These are phyloP conservation scores for Drosophila macrospina DNA, from an alignment of 2,888 invertebrate genomes.

Conservation along the genomic window DNA sequence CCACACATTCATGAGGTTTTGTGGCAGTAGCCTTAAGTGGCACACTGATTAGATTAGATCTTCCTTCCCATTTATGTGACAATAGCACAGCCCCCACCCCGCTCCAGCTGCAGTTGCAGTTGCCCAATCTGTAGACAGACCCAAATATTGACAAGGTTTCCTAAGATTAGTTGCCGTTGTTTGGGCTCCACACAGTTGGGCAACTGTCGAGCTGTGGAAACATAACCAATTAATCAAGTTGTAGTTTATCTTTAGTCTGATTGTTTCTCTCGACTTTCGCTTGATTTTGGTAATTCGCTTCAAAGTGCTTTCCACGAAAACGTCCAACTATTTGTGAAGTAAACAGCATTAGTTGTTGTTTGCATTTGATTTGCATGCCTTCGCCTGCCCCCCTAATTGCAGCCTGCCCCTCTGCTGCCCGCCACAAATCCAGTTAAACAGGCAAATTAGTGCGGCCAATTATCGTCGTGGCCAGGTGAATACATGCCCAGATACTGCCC, in stretches of 20 bases:
- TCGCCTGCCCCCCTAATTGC: not conserved
- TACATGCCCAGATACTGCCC: constrained; percentile 44
- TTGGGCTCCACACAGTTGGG: not conserved
- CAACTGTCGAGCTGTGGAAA: constrained; percentile 20
- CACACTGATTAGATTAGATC: constrained; percentile 71
- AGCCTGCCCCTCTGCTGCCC: not conserved
- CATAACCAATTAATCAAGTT: constrained; percentile 34
- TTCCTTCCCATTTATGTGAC: constrained; percentile 39
- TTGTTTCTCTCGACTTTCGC: constrained; percentile 47
- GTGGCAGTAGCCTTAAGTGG: constrained; percentile 68
- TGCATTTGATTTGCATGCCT: constrained; percentile 65
- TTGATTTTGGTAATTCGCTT: constrained; percentile 64
- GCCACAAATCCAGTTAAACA: constrained; percentile 72
- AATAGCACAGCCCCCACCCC: constrained; percentile 17
- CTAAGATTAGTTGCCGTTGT: constrained; percentile 36
- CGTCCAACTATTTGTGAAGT: constrained; percentile 18
- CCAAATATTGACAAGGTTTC: constrained; percentile 56
- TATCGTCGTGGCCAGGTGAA: constrained; percentile 54
- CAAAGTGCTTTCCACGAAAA: constrained; percentile 72
- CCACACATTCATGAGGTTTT: constrained; percentile 25
- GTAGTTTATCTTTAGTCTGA: constrained; percentile 31
- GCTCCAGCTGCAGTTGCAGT: constrained; percentile 40
- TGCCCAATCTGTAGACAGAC: constrained; percentile 40
- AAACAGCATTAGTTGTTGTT: constrained; percentile 53
- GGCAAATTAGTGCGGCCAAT: constrained; percentile 74